A percentile compares a stretch with the other conserved stretches of the same genome.
Evolutionary conservation across 2,888 invertebrate species (phyloP).

Genomic region (Eilema griseolum): DNA sequence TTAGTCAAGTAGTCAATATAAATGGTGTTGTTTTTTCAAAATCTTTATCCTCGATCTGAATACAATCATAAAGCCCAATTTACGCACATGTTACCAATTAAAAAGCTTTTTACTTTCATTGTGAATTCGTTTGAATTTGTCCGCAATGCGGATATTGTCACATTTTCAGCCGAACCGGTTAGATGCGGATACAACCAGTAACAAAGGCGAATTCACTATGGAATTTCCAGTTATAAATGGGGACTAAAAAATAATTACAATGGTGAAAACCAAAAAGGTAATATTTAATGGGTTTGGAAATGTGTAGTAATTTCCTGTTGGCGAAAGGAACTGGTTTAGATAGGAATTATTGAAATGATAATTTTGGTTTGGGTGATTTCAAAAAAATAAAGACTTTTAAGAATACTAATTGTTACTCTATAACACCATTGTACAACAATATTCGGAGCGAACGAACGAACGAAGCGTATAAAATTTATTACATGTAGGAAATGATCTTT

Average conservation of each 20-base stretch:
- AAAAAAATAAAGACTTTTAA: not conserved
- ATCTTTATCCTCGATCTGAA: not conserved
- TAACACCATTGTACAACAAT: too few species aligned
- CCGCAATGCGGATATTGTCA: constrained; percentile 42
- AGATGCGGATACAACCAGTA: constrained; percentile 31
- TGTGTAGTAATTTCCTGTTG: not conserved
- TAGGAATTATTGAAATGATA: not conserved
- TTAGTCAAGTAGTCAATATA: not conserved
- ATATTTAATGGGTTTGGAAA: not conserved
- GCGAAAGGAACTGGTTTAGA: not conserved
- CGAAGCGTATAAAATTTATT: too few species aligned
- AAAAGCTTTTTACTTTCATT: constrained; percentile 29
- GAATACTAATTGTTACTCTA: too few species aligned
- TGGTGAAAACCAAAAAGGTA: constrained; percentile 4
- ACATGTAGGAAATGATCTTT: too few species aligned
- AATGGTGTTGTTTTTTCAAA: not conserved
- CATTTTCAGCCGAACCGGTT: constrained; percentile 36
- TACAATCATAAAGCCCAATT: not conserved
- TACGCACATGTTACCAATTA: constrained; percentile 32
- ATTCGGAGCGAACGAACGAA: too few species aligned
- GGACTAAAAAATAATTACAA: not conserved
- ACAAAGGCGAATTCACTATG: constrained; percentile 21
- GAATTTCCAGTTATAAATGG: constrained; percentile 37
- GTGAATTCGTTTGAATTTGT: constrained; percentile 25
- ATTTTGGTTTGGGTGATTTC: not conserved